phyloP scores from a whole-genome alignment of 2,113 vertebrate species.

The Vombatus ursinus region DNA sequence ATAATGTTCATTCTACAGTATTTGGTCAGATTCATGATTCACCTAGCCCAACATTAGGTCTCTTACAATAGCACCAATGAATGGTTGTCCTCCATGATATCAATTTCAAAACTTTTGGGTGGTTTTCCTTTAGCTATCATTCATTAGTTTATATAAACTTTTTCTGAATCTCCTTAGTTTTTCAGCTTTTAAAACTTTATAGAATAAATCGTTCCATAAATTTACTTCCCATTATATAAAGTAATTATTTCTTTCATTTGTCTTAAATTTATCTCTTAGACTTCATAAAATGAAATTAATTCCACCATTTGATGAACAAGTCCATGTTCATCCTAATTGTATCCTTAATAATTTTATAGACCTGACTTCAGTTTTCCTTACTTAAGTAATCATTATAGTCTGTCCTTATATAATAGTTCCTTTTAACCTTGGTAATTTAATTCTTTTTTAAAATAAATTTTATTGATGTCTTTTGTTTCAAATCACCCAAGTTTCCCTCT shows the following conservation, averaged over 20 bases:
- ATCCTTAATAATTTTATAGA: neutral
- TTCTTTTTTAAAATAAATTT: neutral
- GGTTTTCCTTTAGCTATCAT: neutral
- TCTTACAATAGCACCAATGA: neutral
- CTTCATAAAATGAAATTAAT: neutral
- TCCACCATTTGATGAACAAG: neutral
- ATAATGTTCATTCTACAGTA: neutral
- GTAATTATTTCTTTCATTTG: neutral
- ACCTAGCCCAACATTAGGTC: neutral
- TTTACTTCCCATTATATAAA: neutral
- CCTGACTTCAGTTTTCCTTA: neutral
- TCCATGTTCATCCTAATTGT: neutral
- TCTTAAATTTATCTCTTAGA: neutral
- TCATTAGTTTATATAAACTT: neutral
- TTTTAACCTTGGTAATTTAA: neutral
- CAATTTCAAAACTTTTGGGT: too few relatives aligned
- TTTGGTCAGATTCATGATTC: neutral
- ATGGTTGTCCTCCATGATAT: rapidly evolving
- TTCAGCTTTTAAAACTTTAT: neutral
- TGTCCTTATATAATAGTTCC: neutral
- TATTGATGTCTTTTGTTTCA: neutral
- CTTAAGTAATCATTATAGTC: neutral
- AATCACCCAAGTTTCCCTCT: neutral
- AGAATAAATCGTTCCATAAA: neutral
- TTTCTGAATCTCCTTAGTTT: neutral